Percentiles rank a stretch among this genome's conserved stretches.
Evolutionary conservation across 2,113 vertebrate genomes (phyloP).

Genomic region (Spheniscus mendiculus): DNA sequence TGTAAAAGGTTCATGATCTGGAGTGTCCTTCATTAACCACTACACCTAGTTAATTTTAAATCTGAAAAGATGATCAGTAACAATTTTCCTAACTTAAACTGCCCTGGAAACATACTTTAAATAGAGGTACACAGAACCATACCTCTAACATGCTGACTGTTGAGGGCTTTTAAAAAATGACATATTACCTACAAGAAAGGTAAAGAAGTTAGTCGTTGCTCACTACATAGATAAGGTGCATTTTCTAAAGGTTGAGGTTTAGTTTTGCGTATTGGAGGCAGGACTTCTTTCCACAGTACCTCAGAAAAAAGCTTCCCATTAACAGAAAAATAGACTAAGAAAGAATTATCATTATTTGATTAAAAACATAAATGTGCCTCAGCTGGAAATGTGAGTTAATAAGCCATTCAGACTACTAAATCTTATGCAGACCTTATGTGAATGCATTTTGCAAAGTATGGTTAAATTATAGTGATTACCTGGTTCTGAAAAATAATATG

Average conservation of each 20-base stretch:
- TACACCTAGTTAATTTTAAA: neutral
- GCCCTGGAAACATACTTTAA: neutral
- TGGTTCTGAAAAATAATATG: neutral
- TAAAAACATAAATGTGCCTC: conserved; percentile 12
- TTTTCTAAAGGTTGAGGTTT: neutral
- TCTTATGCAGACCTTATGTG: neutral
- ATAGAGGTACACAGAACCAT: neutral
- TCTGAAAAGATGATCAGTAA: neutral
- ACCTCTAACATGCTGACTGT: neutral
- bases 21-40: neutral
- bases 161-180: neutral
- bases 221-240: neutral
- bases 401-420: neutral
- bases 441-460: neutral
- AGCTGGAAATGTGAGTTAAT: conserved; percentile 10
- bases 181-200: neutral
- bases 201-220: neutral
- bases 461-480: conserved; percentile 1
- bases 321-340: neutral
- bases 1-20: neutral
- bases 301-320: neutral
- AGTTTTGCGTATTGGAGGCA: neutral
- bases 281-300: neutral
- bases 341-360: neutral
- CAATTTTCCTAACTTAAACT: neutral